Percentiles rank a stretch among this genome's conserved stretches.
phyloP scores from a whole-genome alignment of 1,140 invertebrate genomes.

The Plectus sambesii region DNA sequence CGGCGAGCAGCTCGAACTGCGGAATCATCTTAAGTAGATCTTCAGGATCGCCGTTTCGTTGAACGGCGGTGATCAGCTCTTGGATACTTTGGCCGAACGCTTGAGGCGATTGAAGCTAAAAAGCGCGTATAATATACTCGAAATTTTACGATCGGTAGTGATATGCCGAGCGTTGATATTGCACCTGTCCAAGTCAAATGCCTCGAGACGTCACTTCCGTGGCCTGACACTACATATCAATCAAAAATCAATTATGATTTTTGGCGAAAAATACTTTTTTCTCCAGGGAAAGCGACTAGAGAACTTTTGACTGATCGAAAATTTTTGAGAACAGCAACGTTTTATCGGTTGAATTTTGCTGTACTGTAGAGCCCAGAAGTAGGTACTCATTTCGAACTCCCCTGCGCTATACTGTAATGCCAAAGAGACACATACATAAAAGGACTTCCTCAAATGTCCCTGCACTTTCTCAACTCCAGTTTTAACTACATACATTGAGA shows the following conservation, averaged over 20 bases:
- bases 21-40: slow-evolving; percentile 58
- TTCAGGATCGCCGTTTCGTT: slow-evolving; percentile 75
- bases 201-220: neutral
- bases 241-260: neutral
- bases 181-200: neutral
- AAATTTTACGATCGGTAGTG: too few species aligned
- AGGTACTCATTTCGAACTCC: too few species aligned
- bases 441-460: too few species aligned
- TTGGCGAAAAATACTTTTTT: neutral
- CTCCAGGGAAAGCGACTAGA: slow-evolving; percentile 31
- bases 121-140: too few species aligned
- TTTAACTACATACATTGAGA: slow-evolving; percentile 2
- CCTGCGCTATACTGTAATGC: too few species aligned
- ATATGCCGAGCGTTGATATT: neutral
- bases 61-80: slow-evolving; percentile 77
- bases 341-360: too few species aligned
- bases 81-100: slow-evolving; percentile 55
- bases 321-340: too few species aligned
- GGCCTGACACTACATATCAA: neutral
- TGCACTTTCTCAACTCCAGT: slow-evolving; percentile 5
- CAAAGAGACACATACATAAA: too few species aligned
- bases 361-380: too few species aligned
- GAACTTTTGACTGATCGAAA: too few species aligned
- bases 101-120: slow-evolving; percentile 29
- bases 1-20: slow-evolving; percentile 70